These are phyloP conservation scores for Clinocottus analis DNA, from an alignment of 2,113 vertebrate species.

Conservation along the genomic window DNA sequence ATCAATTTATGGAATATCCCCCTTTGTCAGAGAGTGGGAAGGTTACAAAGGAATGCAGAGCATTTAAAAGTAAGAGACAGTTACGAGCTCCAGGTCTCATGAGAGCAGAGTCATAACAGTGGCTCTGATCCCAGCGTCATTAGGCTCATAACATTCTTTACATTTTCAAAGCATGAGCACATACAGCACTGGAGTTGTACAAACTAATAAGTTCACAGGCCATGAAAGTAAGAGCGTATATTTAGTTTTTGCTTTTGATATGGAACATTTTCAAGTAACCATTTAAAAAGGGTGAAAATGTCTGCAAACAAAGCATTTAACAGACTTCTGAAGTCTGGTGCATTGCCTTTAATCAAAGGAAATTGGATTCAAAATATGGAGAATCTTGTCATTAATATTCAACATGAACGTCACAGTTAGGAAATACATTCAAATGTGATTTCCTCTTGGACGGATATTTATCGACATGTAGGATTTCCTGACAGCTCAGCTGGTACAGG, in stretches of 20 bases:
- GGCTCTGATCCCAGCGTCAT: not conserved
- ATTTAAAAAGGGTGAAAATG: slow-evolving; percentile 3
- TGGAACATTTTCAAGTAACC: slow-evolving; percentile 9
- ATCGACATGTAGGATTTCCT: slow-evolving; percentile 22
- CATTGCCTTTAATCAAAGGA: slow-evolving; percentile 27
- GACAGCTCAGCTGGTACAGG: slow-evolving; percentile 1
- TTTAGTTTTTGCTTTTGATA: slow-evolving; percentile 1
- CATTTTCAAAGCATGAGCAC: not conserved
- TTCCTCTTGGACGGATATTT: slow-evolving; percentile 29
- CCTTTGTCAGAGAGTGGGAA: not conserved
- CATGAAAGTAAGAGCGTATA: not conserved
- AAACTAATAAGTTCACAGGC: not conserved
- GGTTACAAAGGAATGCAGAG: not conserved
- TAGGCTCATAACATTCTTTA: not conserved
- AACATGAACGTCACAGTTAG: slow-evolving; percentile 42
- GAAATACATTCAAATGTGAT: slow-evolving; percentile 42
- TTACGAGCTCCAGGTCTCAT: not conserved
- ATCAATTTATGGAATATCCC: slow-evolving; percentile 3
- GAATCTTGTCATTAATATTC: slow-evolving; percentile 47
- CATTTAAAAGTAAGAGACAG: not conserved
- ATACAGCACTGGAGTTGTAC: not conserved
- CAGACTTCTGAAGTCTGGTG: slow-evolving; percentile 1
- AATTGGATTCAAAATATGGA: slow-evolving; percentile 23
- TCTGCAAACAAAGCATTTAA: not conserved
- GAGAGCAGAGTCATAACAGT: no score